Base-by-base conservation (phyloP, 2,888 invertebrate genomes). In the Xestia ashworthii region DNA sequence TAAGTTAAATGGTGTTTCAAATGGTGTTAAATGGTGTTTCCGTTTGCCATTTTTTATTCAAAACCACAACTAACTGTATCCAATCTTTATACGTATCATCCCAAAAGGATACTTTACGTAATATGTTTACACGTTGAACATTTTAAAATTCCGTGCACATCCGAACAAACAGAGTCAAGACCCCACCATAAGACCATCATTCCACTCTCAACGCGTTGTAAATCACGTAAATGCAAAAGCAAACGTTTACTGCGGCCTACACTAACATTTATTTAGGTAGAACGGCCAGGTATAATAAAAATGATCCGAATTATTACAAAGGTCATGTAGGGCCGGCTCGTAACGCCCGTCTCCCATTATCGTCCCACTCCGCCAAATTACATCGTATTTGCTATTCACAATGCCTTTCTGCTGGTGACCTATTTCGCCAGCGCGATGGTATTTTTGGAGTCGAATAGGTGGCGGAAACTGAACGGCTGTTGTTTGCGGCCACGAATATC, bases 331-430 rank as follows among this genome's bases (percentile, higher is more conserved):
- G 90, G 81, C 85, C 81, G 82, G 74, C 87, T 80, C 80, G 75
- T 80, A 80, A 80, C 80, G 71, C 80, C 83, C 83, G 80, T 62
- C 76, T 78, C 82, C 91, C 85, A 91, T 91, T 90, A 90, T 89
- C 87, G 87, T 88, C 85, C 87, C 88, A 88, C 89, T 91, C 84
- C 84, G 80, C 83, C 89, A 90, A 91, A 91, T 91, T 89, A 91
- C 90, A 90, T 90, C 89, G 90, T 89, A 90, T 91, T 91, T 89
- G 88, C 89, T 89, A 90, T 91, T 90, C 92, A 91, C 89, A 90
- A 90, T 89, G 89, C 87, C 85, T 83, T 81, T 84, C 84, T 87
- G 81, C 82, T 75, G 74, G 82, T 89, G 91, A 88, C 90, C 91
- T 90, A 89, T 89, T 90, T 90, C 74, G 74, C 72, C 79, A 69